Conservation (phyloP, 2,888 invertebrate genomes). For the Morpho helenor region DNA sequence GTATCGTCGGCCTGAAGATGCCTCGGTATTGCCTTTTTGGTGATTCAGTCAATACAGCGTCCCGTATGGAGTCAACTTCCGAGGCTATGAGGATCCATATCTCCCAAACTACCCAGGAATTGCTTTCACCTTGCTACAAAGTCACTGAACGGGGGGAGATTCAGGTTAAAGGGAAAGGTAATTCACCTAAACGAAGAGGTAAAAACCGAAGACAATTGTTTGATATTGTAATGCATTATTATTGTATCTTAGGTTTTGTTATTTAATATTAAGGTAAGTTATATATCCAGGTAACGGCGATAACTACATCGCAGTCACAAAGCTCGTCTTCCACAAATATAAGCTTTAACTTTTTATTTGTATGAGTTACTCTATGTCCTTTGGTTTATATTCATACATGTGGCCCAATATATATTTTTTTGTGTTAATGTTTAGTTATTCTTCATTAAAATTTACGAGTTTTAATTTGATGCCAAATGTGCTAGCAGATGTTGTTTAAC, state of each 20-base stretch:
- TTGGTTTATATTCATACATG: too few species aligned
- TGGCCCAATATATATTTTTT: too few species aligned
- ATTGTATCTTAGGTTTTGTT: background rate
- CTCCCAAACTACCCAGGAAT: conserved; percentile 90
- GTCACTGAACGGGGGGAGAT: conserved; percentile 90
- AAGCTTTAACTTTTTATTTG: too few species aligned
- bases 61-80: conserved; percentile 95
- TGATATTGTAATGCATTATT: too few species aligned
- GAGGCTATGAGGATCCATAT: conserved; percentile 97
- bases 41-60: conserved; percentile 94
- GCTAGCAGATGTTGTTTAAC: too few species aligned
- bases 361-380: too few species aligned
- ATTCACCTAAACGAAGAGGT: conserved; percentile 25
- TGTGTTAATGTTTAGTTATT: too few species aligned
- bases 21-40: conserved; percentile 93
- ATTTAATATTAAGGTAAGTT: background rate
- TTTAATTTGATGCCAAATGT: too few species aligned
- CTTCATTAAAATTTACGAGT: too few species aligned
- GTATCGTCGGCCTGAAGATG: conserved; percentile 97
- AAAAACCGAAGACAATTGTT: conserved; percentile 2
- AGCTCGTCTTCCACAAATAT: too few species aligned
- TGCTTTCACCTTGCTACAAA: conserved; percentile 86
- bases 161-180: conserved; percentile 94
- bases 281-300: too few species aligned
- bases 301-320: too few species aligned